Evolutionary conservation across 2,113 vertebrate genomes (phyloP), one percentile per base, ranked within the genome.

Genomic region (Macrotis lagotis): DNA sequence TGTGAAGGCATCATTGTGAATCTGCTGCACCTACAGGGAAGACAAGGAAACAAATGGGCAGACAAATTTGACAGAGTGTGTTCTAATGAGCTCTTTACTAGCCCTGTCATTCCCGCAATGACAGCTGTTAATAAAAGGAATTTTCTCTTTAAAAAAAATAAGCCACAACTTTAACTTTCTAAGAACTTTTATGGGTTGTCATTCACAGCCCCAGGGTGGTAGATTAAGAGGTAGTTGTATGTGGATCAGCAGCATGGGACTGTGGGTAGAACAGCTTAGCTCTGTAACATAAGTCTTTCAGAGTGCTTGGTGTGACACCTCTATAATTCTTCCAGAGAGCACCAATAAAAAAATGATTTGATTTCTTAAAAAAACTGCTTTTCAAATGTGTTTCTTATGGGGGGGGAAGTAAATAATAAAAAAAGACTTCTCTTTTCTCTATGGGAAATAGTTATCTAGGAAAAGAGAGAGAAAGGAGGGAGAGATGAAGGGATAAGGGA

Each of bases 281-380:
- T 95, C 74, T 94, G 0, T 92, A 93, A 48, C 90, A 94, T 6
- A 49, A 52, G 4, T 83, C 51, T 97, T 96, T 95, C 93, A 93
- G 89, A 92, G 89, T 90, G 90, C 50, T 94, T 96, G 93, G 25
- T 49, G 4, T 89, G 96, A 55, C 88, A 83, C 91, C 89, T 92
- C 50, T 95, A 92, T 95, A 0, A 93, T 95, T 95, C 94, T 94
- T 95, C 51, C 90, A 66, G 1, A 53, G 91, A 93, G 5, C 0
- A 48, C 90, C 94, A 96, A 94, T 97, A 96, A 95, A 97, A 97
- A 97, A 97, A 49, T 49, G 94, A 94, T 96, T 97, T 92, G 48
- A 94, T 97, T 51, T 55, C 47, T 0, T 97, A 92, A 95, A 97
- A 97, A 97, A 97, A 95, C 59, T 53, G 90, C 89, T 96, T 94